Base-by-base conservation (phyloP, 2,113 vertebrate genomes). In the Hyaena hyaena region DNA sequence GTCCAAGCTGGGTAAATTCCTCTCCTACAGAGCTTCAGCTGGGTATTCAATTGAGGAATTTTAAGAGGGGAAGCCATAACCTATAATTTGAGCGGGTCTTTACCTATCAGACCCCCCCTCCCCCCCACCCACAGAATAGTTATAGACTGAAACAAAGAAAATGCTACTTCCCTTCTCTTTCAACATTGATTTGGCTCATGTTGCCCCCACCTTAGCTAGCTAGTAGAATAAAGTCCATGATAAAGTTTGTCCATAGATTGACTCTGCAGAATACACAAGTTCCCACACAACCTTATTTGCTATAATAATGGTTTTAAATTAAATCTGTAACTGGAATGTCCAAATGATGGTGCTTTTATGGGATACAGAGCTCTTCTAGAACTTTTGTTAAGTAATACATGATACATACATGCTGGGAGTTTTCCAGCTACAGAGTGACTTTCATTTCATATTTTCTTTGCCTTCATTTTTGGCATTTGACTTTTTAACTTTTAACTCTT, bases 331-430 rank as follows among this genome's bases (percentile, higher is more conserved):
- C 16, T 33, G n/a, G 33, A 45, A 28, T 10, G 21, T 45, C 35
- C 66, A 33, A 24, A 26, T 33, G 35, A 16, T 23, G 82, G 10
- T 33, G 9, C 53, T 66, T 4, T 28, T n/a, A 8, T 9, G n/a
- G 43, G 17, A 43, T 24, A 50, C 5, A 50, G n/a, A 87, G 10
- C 8, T 73, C 53, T 79, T 82, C 39, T 26, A 24, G 31, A 55
- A 73, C 21, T 35, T 76, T 21, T 16, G 0, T 73, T 61, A 61
- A 88, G 24, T 50, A 76, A 15, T 50, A n/a, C 9, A 4, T 4
- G 21, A 4, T 66, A 10, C 0, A 1, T 2, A 1, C 43, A 53
- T 19, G 3, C 7, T 16, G 48, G 53, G 6, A 23, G 2, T 33
- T 71, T 83, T 90, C 55, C 86, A 92, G n/a, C 28, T 19, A 10